phyloP scores from a whole-genome alignment of 2,113 vertebrate species.

The Chrysochloris asiatica region DNA sequence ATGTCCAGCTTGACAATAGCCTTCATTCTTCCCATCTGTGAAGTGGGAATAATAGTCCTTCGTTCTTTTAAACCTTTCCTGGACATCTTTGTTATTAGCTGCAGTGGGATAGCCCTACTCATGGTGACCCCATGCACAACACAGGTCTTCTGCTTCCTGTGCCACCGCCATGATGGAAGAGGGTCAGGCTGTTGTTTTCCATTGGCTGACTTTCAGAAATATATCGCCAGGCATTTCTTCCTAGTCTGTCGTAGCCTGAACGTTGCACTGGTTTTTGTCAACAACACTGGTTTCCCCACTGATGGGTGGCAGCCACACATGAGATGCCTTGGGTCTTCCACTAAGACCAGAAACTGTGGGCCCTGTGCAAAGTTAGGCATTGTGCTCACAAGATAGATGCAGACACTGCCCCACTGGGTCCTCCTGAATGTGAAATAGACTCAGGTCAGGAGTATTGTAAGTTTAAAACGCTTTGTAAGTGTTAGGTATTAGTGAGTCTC shows the following conservation, averaged over 20 bases:
- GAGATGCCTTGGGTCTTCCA: too few species aligned
- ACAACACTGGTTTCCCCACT: too few species aligned
- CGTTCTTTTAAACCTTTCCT: fast-evolving
- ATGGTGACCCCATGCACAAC: too few species aligned
- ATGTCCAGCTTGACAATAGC: background rate
- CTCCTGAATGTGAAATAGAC: background rate
- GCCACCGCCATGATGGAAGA: background rate
- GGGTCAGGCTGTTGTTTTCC: background rate
- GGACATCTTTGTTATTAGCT: background rate
- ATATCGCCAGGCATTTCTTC: background rate
- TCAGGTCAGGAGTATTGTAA: background rate
- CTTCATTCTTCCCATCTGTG: background rate
- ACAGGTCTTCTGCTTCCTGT: too few species aligned
- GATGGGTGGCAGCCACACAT: too few species aligned
- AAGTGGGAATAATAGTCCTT: fast-evolving
- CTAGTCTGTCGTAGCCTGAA: background rate
- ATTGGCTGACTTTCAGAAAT: background rate
- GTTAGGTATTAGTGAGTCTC: background rate
- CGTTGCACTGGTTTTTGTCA: too few species aligned
- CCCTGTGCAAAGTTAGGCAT: background rate
- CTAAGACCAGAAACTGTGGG: too few species aligned
- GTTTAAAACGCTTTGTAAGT: background rate
- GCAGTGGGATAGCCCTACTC: too few species aligned
- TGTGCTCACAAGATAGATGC: background rate
- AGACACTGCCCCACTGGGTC: background rate